Conservation (phyloP, 1,140 invertebrate genomes). For the Drosophila nigromelanica region DNA sequence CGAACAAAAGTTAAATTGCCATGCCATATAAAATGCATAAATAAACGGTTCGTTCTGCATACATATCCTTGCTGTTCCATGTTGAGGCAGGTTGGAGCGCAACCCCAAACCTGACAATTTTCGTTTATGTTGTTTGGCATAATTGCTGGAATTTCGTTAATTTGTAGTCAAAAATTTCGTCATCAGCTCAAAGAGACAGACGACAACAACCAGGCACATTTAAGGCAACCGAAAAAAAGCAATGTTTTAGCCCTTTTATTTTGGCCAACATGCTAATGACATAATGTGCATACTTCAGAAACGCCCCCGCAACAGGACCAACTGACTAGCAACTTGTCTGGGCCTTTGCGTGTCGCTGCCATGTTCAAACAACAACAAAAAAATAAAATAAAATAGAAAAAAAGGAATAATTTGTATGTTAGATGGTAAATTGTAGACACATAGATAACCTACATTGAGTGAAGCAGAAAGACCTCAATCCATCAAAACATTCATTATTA, state of each 20-base stretch:
- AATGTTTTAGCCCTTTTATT: slow-evolving; percentile 68
- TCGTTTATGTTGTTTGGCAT: slow-evolving; percentile 55
- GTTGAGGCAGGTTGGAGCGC: slow-evolving; percentile 56
- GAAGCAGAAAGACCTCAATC: background rate
- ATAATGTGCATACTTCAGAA: slow-evolving; percentile 81
- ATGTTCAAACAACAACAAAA: slow-evolving; percentile 34
- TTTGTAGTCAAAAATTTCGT: slow-evolving; percentile 52
- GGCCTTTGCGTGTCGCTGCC: slow-evolving; percentile 63
- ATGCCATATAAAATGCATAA: slow-evolving; percentile 37
- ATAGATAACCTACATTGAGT: background rate
- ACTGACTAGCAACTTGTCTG: slow-evolving; percentile 46
- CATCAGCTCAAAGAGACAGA: slow-evolving; percentile 21
- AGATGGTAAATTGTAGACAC: background rate
- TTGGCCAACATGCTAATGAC: slow-evolving; percentile 80
- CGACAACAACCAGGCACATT: slow-evolving; percentile 24
- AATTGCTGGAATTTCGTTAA: slow-evolving; percentile 80
- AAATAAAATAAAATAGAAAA: slow-evolving; percentile 17
- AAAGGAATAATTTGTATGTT: slow-evolving; percentile 21
- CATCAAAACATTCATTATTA: background rate
- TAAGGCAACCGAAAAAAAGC: background rate
- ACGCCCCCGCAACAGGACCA: slow-evolving; percentile 37
- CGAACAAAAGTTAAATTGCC: slow-evolving; percentile 58
- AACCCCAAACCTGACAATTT: slow-evolving; percentile 15
- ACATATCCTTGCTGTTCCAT: slow-evolving; percentile 33
- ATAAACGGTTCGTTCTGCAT: slow-evolving; percentile 5